Conservation (phyloP, 2,113 vertebrate species). For the Astatoreochromis straeleni region DNA sequence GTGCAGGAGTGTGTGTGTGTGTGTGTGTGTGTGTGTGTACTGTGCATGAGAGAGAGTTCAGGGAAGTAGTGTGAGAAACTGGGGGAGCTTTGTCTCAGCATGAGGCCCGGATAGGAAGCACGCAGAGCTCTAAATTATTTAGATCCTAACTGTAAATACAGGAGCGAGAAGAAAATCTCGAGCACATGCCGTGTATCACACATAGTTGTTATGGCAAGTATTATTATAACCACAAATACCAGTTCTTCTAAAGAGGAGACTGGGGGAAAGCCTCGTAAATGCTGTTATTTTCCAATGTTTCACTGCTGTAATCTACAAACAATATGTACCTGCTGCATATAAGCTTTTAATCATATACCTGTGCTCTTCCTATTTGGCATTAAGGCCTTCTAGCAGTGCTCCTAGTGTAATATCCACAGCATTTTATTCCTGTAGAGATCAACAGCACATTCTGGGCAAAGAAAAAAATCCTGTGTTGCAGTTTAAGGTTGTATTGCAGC, state of each 20-base stretch:
- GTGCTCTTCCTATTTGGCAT: background rate
- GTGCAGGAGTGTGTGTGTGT: background rate
- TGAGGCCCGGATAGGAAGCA: background rate
- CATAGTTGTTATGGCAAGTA: background rate
- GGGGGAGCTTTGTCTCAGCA: conserved; percentile 10
- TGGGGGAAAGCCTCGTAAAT: background rate
- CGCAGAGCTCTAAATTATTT: conserved; percentile 41
- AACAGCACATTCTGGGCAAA: background rate
- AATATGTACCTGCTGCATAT: background rate
- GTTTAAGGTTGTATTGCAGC: background rate
- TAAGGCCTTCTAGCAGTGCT: background rate
- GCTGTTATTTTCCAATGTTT: background rate
- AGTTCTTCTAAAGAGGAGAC: background rate
- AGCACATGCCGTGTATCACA: background rate
- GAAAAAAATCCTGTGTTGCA: background rate
- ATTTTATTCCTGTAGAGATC: background rate
- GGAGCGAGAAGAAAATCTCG: background rate
- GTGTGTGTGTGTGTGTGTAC: background rate
- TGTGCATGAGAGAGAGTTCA: background rate
- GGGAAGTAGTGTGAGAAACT: background rate
- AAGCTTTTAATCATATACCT: background rate
- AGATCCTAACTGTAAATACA: conserved; percentile 10
- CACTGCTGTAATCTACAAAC: background rate
- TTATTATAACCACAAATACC: background rate
- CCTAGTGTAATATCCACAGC: background rate